A percentile compares a stretch with the other conserved stretches of the same genome.
phyloP scores from a whole-genome alignment of 2,113 vertebrate species.

The Apodemus sylvaticus region DNA sequence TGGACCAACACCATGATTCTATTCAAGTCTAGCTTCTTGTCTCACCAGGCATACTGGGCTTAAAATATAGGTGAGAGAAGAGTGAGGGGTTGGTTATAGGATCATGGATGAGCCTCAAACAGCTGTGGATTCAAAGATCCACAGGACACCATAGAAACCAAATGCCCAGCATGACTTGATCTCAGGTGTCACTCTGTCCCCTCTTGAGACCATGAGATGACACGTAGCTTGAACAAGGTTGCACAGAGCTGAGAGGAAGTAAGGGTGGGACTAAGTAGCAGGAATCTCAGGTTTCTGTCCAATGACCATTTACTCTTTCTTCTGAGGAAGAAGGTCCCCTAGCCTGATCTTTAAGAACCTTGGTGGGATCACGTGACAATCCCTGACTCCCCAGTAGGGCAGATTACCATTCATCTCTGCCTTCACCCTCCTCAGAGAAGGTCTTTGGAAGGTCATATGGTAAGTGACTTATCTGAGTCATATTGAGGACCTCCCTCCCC shows the following conservation, averaged over 20 bases:
- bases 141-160: no score
- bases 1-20: background rate
- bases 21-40: background rate
- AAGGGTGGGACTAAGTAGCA: no score
- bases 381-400: background rate
- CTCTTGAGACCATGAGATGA: background rate
- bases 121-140: no score
- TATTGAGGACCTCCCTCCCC: background rate
- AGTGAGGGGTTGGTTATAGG: no score
- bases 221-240: no score
- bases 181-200: background rate
- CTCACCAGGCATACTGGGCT: background rate
- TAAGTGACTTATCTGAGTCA: background rate
- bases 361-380: background rate
- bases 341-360: background rate
- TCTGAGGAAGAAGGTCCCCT: background rate
- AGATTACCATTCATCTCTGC: background rate
- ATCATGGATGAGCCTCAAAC: background rate
- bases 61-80: no score
- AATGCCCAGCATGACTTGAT: no score
- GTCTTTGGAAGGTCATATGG: background rate
- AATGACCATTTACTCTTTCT: background rate
- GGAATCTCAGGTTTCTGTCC: background rate
- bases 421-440: background rate
- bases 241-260: no score